Evolutionary conservation across 2,888 invertebrate genomes (phyloP).

Genomic region (Chirona hameri): DNA sequence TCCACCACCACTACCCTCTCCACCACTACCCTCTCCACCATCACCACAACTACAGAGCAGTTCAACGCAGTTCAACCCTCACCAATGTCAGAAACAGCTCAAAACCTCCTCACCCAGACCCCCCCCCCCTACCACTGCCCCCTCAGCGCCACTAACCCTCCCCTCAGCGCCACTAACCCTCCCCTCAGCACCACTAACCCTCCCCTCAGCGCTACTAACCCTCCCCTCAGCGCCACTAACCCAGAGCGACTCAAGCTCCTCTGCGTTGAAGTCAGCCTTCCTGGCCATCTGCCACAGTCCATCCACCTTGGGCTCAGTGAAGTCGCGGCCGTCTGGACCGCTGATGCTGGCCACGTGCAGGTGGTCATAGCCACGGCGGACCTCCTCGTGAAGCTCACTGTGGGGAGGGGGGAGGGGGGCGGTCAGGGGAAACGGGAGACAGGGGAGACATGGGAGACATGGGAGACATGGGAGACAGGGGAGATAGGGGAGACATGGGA

Average conservation of each 20-base stretch:
- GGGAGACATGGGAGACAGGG: neutral
- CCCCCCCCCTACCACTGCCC: too few species aligned
- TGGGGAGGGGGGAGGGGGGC: conserved; percentile 29
- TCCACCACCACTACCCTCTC: too few species aligned
- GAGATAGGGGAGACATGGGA: neutral
- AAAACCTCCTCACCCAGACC: too few species aligned
- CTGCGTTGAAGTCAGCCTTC: conserved; percentile 71
- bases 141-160: too few species aligned
- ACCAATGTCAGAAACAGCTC: too few species aligned
- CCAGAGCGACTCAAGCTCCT: conserved; percentile 78
- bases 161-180: too few species aligned
- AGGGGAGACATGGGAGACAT: neutral
- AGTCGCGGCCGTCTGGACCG: conserved; percentile 77
- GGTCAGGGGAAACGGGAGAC: neutral
- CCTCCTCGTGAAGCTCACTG: conserved; percentile 67
- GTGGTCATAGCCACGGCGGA: conserved; percentile 74
- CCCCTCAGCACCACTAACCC: too few species aligned
- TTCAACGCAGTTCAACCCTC: too few species aligned
- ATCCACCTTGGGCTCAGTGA: conserved; percentile 86
- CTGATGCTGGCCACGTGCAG: conserved; percentile 68
- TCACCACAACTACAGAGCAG: too few species aligned
- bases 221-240: conserved; percentile 48
- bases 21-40: too few species aligned
- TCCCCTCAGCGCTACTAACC: too few species aligned
- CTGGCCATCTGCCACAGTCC: conserved; percentile 80